These are phyloP conservation scores for Mystacides longicornis DNA, from an alignment of 2,888 invertebrate species.

Conservation along the genomic window DNA sequence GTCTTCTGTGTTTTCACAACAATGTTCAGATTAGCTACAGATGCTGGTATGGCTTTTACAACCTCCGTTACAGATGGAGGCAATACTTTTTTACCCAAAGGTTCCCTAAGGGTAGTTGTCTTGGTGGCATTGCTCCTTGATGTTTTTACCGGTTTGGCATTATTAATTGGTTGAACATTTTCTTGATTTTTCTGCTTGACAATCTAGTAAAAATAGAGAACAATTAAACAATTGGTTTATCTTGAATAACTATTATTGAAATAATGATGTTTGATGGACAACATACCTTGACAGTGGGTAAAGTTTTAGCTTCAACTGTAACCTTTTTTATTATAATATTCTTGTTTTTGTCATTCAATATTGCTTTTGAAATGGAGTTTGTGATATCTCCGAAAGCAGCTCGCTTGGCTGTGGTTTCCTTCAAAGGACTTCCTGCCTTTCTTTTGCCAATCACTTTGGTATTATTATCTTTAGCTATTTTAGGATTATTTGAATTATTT, in stretches of 20 bases:
- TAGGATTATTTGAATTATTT: constrained; percentile 33
- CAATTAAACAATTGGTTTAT: background rate
- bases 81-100: constrained; percentile 6
- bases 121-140: constrained; percentile 8
- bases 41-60: constrained; percentile 5
- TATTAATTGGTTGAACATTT: constrained; percentile 32
- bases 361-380: constrained; percentile 52
- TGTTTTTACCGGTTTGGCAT: constrained; percentile 28
- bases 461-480: constrained; percentile 5
- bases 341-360: constrained; percentile 16
- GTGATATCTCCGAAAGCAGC: constrained; percentile 84
- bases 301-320: constrained; percentile 45
- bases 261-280: background rate
- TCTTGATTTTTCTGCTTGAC: constrained; percentile 36
- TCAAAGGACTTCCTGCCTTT: constrained; percentile 74
- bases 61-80: constrained; percentile 12
- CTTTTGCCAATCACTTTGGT: constrained; percentile 51
- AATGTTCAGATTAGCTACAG: constrained; percentile 23
- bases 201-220: constrained; percentile 24
- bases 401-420: constrained; percentile 67
- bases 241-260: background rate
- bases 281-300: constrained; percentile 43
- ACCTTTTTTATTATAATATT: constrained; percentile 43
- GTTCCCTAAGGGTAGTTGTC: constrained; percentile 4
- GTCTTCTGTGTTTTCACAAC: constrained; percentile 32